Evolutionary conservation across 2,888 invertebrate genomes (phyloP), one percentile per base, ranked within the genome.

Genomic region (Carabus problematicus): DNA sequence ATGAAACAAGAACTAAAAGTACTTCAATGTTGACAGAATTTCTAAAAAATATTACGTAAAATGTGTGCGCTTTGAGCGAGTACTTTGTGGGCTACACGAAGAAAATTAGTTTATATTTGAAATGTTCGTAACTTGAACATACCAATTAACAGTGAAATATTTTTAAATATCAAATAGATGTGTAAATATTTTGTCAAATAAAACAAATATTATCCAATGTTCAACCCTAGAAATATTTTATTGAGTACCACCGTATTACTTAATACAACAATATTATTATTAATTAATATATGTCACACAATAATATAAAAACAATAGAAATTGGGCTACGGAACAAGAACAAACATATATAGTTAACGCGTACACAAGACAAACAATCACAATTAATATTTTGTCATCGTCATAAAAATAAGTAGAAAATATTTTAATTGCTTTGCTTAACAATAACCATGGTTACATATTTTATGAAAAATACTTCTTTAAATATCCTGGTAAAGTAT

Each of bases 21-120:
- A 41, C 54, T 18, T 71, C 72, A 42, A 47, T 61, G 40, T 64
- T 72, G 18, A 49, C 71, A 58, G 59, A 70, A n/a, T 73, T 72
- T 70, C 69, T 73, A 43, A 68, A 54, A 42, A 70, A 69, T 68
- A 54, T 72, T 52, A 40, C 52, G n/a, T 41, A 58, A 56, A 54
- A 45, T 45, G 45, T 42, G 9, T 42, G 42, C 42, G 9, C 9
- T 42, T 42, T 42, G n/a, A n/a, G n/a, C n/a, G n/a, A n/a, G n/a
- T n/a, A n/a, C n/a, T n/a, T n/a, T n/a, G n/a, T n/a, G n/a, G n/a
- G n/a, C n/a, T n/a, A n/a, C 2, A 45, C 8, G n/a, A n/a, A 47
- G n/a, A 47, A 14, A 47, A 47, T 47, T 1, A 47, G 8, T 47
- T 9, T 14, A 47, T 47, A n/a, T 47, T 14, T 8, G 3, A 11